phyloP scores from a whole-genome alignment of 1,140 invertebrate species.

The Drosophila lini region DNA sequence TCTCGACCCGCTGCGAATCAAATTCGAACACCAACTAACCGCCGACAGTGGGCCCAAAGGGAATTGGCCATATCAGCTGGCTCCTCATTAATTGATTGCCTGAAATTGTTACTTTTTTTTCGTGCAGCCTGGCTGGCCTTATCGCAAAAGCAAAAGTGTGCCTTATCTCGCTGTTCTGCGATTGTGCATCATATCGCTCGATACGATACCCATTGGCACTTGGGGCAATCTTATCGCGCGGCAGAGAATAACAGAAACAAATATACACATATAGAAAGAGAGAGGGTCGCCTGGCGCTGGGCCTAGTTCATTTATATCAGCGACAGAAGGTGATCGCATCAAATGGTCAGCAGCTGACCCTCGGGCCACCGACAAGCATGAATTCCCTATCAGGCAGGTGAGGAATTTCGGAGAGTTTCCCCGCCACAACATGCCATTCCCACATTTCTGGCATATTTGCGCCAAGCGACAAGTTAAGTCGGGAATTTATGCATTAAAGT shows the following conservation, averaged over 20 bases:
- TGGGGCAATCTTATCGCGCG: conserved; percentile 41
- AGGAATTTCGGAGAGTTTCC: conserved; percentile 8
- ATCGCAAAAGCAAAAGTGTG: conserved; percentile 59
- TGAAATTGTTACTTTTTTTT: conserved; percentile 48
- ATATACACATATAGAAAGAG: neutral
- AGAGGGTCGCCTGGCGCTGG: neutral
- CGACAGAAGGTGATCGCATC: conserved; percentile 1
- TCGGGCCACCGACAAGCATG: conserved; percentile 1
- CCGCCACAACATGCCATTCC: conserved; percentile 3
- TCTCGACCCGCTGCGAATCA: conserved; percentile 71
- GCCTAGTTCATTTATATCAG: conserved; percentile 6
- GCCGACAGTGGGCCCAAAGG: conserved; percentile 43
- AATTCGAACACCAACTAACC: conserved; percentile 74
- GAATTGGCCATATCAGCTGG: conserved; percentile 60
- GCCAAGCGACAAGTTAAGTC: neutral
- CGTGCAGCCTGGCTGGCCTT: conserved; percentile 29
- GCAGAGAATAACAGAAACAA: conserved; percentile 20
- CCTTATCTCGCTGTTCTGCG: conserved; percentile 50
- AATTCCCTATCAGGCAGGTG: conserved; percentile 1
- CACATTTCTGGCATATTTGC: conserved; percentile 17
- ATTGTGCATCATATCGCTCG: conserved; percentile 47
- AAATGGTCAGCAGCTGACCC: conserved; percentile 37
- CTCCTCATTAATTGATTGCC: conserved; percentile 75
- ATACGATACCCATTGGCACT: conserved; percentile 49
- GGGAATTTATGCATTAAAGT: neutral